Evolutionary conservation across 2,797 vertebrate genomes (phyloP).

Genomic region (Miichthys miiuy): DNA sequence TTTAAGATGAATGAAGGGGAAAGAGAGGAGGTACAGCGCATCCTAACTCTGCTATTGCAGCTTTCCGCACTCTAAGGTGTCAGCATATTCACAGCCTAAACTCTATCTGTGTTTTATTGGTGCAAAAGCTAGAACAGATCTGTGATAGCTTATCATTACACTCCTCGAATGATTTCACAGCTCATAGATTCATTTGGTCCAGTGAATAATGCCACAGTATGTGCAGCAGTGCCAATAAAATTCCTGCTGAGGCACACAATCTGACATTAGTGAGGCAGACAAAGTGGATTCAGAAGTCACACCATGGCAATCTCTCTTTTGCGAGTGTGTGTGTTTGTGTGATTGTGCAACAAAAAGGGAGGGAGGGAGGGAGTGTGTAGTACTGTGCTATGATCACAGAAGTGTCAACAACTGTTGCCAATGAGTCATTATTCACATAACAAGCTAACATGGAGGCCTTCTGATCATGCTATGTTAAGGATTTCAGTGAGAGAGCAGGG

Average conservation of each 20-base stretch:
- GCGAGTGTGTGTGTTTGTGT: constrained; percentile 11
- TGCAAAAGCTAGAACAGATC: constrained; percentile 58
- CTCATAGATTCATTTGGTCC: constrained; percentile 74
- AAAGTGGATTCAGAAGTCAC: constrained; percentile 54
- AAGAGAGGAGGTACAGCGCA: constrained; percentile 11
- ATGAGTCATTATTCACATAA: constrained; percentile 58
- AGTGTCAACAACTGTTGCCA: constrained; percentile 39
- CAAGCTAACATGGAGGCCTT: constrained; percentile 38
- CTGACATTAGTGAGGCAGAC: constrained; percentile 51
- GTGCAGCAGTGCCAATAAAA: constrained; percentile 67
- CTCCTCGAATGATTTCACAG: constrained; percentile 77
- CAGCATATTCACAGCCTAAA: constrained; percentile 65
- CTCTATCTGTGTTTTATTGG: constrained; percentile 74
- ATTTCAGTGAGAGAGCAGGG: constrained; percentile 41
- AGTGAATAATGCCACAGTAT: constrained; percentile 59
- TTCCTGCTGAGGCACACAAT: constrained; percentile 65
- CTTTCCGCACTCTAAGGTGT: constrained; percentile 57
- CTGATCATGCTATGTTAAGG: constrained; percentile 47
- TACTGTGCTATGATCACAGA: constrained; percentile 42
- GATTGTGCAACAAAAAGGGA: not conserved
- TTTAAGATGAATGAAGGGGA: constrained; percentile 45
- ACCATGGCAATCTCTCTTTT: not conserved
- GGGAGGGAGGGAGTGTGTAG: not conserved
- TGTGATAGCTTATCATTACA: constrained; percentile 73
- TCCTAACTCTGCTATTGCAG: constrained; percentile 47